Evolutionary conservation across 2,113 vertebrate genomes (phyloP).

Genomic region (Laticauda laticaudata): DNA sequence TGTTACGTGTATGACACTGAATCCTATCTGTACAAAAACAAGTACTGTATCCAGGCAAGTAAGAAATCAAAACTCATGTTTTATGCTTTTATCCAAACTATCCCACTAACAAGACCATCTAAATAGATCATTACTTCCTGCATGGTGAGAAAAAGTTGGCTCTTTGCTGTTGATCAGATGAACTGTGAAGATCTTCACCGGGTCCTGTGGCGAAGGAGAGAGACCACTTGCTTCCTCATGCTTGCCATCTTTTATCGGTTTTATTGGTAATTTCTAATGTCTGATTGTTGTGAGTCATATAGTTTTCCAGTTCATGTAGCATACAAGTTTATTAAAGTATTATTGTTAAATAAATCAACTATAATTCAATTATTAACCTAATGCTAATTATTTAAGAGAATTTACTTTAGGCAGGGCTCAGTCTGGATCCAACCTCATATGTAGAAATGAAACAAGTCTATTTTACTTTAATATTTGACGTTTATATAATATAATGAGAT

Average conservation of each 20-base stretch:
- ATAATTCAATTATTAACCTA: neutral
- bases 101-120: neutral
- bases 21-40: neutral
- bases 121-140: neutral
- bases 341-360: neutral
- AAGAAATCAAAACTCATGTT: neutral
- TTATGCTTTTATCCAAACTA: neutral
- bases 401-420: neutral
- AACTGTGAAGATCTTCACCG: neutral
- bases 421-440: neutral
- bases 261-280: neutral
- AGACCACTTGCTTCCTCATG: neutral
- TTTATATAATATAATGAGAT: neutral
- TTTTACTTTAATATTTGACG: neutral
- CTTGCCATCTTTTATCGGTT: neutral
- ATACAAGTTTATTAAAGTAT: neutral
- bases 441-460: neutral
- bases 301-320: neutral
- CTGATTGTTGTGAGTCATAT: neutral
- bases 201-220: neutral
- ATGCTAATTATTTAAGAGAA: neutral
- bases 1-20: neutral
- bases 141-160: neutral
- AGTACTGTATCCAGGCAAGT: neutral
- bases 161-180: neutral